These are phyloP conservation scores for Lucilia cuprina DNA, from an alignment of 1,140 invertebrate genomes.

Conservation along the genomic window DNA sequence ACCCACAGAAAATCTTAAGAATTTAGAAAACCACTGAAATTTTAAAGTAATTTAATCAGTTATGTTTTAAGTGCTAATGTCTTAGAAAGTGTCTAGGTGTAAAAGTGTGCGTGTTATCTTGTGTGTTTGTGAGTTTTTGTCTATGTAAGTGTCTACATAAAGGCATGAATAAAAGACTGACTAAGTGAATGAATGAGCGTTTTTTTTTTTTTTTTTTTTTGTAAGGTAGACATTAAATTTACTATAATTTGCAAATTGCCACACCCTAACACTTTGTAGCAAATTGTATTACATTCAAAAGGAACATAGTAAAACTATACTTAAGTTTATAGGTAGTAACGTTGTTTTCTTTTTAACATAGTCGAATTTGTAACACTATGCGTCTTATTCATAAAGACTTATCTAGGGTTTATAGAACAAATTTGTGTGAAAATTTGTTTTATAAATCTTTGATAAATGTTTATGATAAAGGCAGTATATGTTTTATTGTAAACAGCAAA, in stretches of 20 bases:
- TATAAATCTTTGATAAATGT: no score
- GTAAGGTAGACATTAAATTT: not conserved
- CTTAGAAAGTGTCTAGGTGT: not conserved
- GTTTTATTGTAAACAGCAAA: no score
- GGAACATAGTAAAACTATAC: no score
- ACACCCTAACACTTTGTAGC: not conserved
- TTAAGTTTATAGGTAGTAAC: no score
- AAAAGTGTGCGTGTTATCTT: not conserved
- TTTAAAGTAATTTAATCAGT: not conserved
- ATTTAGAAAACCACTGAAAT: not conserved
- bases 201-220: no score
- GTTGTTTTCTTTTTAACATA: no score
- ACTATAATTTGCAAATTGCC: constrained; percentile 11
- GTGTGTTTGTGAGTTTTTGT: not conserved
- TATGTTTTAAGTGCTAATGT: not conserved
- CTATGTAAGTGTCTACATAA: no score
- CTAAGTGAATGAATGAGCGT: not conserved
- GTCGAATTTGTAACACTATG: no score
- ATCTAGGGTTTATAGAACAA: no score
- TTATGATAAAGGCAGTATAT: no score
- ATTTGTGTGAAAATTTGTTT: no score
- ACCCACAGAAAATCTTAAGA: not conserved
- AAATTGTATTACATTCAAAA: not conserved
- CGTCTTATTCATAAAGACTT: no score
- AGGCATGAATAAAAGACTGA: not conserved